Evolutionary conservation across 2,888 invertebrate genomes (phyloP).

Genomic region (Cataglyphis rosenhaueri): DNA sequence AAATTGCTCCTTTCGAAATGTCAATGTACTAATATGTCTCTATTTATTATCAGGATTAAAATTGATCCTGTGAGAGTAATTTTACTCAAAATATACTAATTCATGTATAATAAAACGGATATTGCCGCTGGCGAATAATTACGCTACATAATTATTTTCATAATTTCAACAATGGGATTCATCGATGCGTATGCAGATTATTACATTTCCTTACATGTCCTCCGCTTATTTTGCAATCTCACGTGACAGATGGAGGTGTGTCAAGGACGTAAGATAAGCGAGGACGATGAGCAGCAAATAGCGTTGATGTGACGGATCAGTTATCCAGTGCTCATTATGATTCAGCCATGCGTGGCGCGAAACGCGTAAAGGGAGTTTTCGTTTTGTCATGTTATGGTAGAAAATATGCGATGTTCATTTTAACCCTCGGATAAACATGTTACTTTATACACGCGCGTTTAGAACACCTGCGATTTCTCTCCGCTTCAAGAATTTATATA

Average conservation of each 20-base stretch:
- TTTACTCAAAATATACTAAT: not conserved
- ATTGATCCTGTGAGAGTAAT: not conserved
- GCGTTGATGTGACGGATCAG: constrained; percentile 33
- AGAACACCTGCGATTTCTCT: not conserved
- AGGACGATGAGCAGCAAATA: constrained; percentile 9
- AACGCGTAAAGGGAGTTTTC: not conserved
- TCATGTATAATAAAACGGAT: not conserved
- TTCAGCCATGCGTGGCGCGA: constrained; percentile 36
- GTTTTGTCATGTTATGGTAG: constrained; percentile 41
- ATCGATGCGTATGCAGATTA: not conserved
- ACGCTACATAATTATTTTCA: not conserved
- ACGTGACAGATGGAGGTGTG: constrained; percentile 31
- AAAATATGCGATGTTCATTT: constrained; percentile 42
- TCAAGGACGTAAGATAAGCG: constrained; percentile 45
- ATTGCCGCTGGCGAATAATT: not conserved
- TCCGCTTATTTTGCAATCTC: not conserved
- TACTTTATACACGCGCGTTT: constrained; percentile 11
- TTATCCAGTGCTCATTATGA: constrained; percentile 33
- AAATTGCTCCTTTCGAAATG: not conserved
- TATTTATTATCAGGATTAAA: not conserved
- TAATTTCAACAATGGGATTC: constrained; percentile 7
- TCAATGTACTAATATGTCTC: not conserved
- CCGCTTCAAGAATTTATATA: constrained; percentile 23
- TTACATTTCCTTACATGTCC: constrained; percentile 6
- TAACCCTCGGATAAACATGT: constrained; percentile 29